Evolutionary conservation across 1,140 invertebrate species (phyloP).

Genomic region (Ips nitidus): DNA sequence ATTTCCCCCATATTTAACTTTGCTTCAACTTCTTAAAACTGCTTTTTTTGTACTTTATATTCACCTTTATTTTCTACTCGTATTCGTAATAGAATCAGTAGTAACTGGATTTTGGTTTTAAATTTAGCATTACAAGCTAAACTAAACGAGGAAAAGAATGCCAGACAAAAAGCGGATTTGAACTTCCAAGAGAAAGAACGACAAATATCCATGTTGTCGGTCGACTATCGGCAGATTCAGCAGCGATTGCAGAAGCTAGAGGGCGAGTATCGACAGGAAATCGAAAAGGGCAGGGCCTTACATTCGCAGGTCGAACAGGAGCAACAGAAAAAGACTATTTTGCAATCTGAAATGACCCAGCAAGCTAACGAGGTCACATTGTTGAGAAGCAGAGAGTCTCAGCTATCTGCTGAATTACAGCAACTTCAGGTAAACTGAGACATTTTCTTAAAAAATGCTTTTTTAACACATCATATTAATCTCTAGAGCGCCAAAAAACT

Average conservation of each 20-base stretch:
- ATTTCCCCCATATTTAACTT: neutral
- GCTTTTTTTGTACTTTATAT: too few relatives aligned
- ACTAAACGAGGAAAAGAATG: conserved; percentile 85
- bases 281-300: conserved; percentile 82
- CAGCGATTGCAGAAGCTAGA: conserved; percentile 87
- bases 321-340: conserved; percentile 71
- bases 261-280: conserved; percentile 84
- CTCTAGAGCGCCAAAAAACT: conserved; percentile 64
- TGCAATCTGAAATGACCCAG: conserved; percentile 73
- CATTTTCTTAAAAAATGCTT: neutral
- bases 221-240: conserved; percentile 91
- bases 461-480: neutral
- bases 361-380: conserved; percentile 72
- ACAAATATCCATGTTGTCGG: conserved; percentile 89
- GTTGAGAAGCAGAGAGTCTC: conserved; percentile 73
- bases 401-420: conserved; percentile 69
- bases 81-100: too few relatives aligned
- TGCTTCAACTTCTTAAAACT: too few relatives aligned
- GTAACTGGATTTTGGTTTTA: neutral
- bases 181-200: conserved; percentile 88
- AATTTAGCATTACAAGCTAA: conserved; percentile 82
- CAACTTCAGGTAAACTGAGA: conserved; percentile 57
- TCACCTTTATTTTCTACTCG: too few relatives aligned
- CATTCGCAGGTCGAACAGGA: conserved; percentile 88
- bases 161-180: conserved; percentile 79